Base-by-base conservation (phyloP, 92 coral and sea anemone genomes). In the Porites divaricata region DNA sequence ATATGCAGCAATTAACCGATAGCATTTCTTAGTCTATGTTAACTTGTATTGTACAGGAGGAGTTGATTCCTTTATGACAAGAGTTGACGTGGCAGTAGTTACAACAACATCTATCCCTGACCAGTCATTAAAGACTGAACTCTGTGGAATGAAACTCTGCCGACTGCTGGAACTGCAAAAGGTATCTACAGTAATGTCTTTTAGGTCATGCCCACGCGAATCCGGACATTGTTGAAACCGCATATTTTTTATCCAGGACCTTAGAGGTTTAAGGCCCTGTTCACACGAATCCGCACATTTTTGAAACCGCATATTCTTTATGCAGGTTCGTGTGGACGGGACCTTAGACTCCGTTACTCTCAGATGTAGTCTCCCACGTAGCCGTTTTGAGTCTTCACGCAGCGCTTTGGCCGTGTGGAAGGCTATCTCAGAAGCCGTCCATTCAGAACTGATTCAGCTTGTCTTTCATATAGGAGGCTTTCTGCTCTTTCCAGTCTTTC, bases 11-110 rank as follows among this genome's bases (percentile, higher is more conserved):
- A 12, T 6, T 11, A 3, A 3, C 41, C n/a, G 23, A 41, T 35
- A 62, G 1, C 19, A 45, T 19, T 79, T 9, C 19, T 20, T 15
- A 2, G 9, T 6, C 0, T 13, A 11, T 25, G 24, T n/a, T 13
- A 26, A 15, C 56, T 77, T 61, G 19, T n/a, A 5, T 23, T 84
- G 24, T 1, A 26, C 80, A 84, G 82, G 70, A 63, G 88, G 83
- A 21, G 85, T 68, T 28, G 99, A 97, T 76, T 97, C 99, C 16
- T 87, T 97, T 81, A 83, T 97, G 85, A 83, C 88, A 62, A 88
- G 99, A 78, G 86, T 90, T 74, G 98, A 96, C 63, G 80, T 88
- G 89, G 92, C 56, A 57, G 68, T 92, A 45, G 81, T 92, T 2
- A 62, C 89, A 69, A 88, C 90, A 28, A 80, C 86, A 67, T 75